Base-by-base conservation (phyloP, 2,888 invertebrate genomes). In the Sinodicranocentrus sp. region DNA sequence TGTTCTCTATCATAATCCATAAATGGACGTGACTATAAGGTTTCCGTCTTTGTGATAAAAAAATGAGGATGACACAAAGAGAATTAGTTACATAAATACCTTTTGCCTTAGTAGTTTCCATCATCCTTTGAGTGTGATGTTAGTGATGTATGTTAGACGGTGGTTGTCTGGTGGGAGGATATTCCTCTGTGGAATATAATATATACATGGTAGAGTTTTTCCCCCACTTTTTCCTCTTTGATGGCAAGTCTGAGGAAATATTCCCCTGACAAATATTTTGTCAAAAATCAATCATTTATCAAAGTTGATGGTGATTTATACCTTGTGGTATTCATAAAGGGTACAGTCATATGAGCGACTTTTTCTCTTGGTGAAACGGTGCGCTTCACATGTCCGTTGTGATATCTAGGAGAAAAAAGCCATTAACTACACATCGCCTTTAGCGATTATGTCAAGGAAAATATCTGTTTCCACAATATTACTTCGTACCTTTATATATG, bases 221-320 rank as follows among this genome's bases (percentile, higher is more conserved):
- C 43, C 43, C 8, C 13, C 43, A 13, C 13, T 13, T 43, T 43
- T 13, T 43, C 13, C 43, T 43, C 6, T n/a, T 6, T 33, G 33
- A 33, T 33, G 33, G 33, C 5, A 10, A 33, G 10, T 10, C 33
- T 6, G 33, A 33, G 10, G 44, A 59, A 77, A 68, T 43, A 39
- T 68, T 77, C 43, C 33, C 68, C 43, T 77, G 77, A 77, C 77
- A 77, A 77, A 77, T 77, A 77, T 77, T 77, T 77, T 77, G 77
- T 77, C 77, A 77, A 77, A 77, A 77, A 77, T 77, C 77, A 67
- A 77, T 77, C 77, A 77, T 77, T 77, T 77, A 77, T 77, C 77
- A 77, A 67, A 57, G 59, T 68, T 77, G 77, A 77, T 68, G 68
- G 67, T 68, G 77, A 77, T 77, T 77, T 77, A 77, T 77, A 63